phyloP scores from a whole-genome alignment of 2,113 vertebrate species.

The Entelurus aequoreus region DNA sequence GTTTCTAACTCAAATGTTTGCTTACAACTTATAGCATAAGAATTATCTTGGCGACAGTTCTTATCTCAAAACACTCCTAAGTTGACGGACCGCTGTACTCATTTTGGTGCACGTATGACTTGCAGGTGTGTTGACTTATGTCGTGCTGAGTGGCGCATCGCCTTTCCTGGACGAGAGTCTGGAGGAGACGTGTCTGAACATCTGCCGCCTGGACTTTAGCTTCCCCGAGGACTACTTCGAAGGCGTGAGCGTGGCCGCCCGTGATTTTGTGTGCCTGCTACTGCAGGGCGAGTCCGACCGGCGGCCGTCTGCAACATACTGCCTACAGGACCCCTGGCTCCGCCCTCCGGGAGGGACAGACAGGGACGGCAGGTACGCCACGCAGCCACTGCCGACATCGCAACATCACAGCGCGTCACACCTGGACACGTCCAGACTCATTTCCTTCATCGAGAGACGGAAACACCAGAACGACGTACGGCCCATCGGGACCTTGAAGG shows the following conservation, averaged over 20 bases:
- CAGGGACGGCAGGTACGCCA: slow-evolving; percentile 24
- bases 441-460: slow-evolving; percentile 95
- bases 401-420: slow-evolving; percentile 40
- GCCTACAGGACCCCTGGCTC: slow-evolving; percentile 91
- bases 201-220: slow-evolving; percentile 98
- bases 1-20: no score
- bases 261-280: slow-evolving; percentile 88
- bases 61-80: no score
- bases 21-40: no score
- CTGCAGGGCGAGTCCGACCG: slow-evolving; percentile 83
- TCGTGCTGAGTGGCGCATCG: slow-evolving; percentile 93
- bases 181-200: slow-evolving; percentile 98
- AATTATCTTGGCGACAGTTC: no score
- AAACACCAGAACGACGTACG: slow-evolving; percentile 96
- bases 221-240: slow-evolving; percentile 98
- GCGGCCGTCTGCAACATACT: slow-evolving; percentile 80
- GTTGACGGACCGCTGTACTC: no score
- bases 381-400: slow-evolving; percentile 30
- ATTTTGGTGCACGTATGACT: slow-evolving; percentile 7
- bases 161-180: slow-evolving; percentile 97
- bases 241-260: slow-evolving; percentile 90
- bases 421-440: slow-evolving; percentile 92
- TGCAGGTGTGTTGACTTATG: slow-evolving; percentile 87
- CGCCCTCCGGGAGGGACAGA: slow-evolving; percentile 61
- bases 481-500: slow-evolving; percentile 84